These are phyloP conservation scores for Burhinus oedicnemus DNA, from an alignment of 2,113 vertebrate genomes.

Conservation along the genomic window DNA sequence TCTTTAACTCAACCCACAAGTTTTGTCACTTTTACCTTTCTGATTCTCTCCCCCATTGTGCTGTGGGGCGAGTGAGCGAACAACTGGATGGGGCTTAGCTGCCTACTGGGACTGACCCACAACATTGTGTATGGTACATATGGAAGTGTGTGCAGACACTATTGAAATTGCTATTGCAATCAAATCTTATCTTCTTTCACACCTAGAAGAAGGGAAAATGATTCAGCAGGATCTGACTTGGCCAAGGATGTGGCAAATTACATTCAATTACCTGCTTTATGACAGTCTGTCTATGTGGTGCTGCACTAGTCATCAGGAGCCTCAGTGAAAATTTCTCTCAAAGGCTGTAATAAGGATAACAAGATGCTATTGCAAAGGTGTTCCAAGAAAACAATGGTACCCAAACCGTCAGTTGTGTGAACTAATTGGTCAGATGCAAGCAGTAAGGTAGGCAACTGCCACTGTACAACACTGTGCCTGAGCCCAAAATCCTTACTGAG, in stretches of 20 bases:
- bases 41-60: not conserved
- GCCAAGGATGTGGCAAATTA: not conserved
- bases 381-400: not conserved
- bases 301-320: not conserved
- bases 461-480: too few species aligned
- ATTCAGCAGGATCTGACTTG: not conserved
- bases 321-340: not conserved
- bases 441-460: not conserved
- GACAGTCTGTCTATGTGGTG: not conserved
- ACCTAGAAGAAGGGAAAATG: not conserved
- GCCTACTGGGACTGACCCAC: rapidly evolving
- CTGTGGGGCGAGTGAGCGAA: rapidly evolving
- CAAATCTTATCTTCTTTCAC: not conserved
- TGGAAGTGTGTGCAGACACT: not conserved
- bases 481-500: not conserved
- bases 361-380: not conserved
- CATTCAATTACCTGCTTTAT: not conserved
- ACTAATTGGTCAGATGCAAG: not conserved
- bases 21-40: not conserved
- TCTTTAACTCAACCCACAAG: not conserved
- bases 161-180: not conserved
- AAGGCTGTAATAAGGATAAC: not conserved
- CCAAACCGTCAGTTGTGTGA: not conserved
- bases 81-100: not conserved
- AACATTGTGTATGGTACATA: not conserved